Evolutionary conservation across 2,113 vertebrate genomes (phyloP), one percentile per base, ranked within the genome.

Genomic region (Condylura cristata): DNA sequence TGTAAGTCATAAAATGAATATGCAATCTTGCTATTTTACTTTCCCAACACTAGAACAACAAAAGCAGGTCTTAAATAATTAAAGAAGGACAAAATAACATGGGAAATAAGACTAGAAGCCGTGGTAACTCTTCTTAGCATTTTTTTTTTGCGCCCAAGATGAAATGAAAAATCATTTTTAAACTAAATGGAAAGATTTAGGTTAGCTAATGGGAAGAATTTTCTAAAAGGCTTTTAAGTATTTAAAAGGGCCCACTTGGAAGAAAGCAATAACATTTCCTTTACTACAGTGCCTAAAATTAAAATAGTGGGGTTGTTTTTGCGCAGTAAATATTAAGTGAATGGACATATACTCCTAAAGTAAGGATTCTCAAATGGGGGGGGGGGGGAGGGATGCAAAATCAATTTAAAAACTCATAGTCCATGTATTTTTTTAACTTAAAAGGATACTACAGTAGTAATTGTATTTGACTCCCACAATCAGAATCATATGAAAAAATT

Each of bases 111-210:
- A 76, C 61, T 51, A 26, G 72, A 53, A 46, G 58, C 51, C 44
- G 78, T 6, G 16, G 58, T 16, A 46, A 76, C 22, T 44, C 53
- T 66, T 9, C 24, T 85, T 78, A 22, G 34, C 24, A 41, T 22
- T 48, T 34, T 16, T 13, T 53, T 26, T 5, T 2, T 30, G 34
- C 3, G 74, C 1, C 12, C 44, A 58, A 56, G 63, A 89, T 65
- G 34, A 26, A 86, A 81, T 78, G 28, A 88, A 92, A 95, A 91
- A 84, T 39, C 7, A 68, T 51, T 51, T 86, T 79, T 86, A 91
- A 91, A 48, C n/a, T 61, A 71, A 72, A 81, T 39, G 28, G 82
- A 87, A 96, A 74, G 32, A 84, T 74, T 79, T 68, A 81, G 34
- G 60, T 72, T 84, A 75, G 13, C 44, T 92, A 85, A 87, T 9